Conservation (phyloP, 2,888 invertebrate genomes). For the Taenaris catops region DNA sequence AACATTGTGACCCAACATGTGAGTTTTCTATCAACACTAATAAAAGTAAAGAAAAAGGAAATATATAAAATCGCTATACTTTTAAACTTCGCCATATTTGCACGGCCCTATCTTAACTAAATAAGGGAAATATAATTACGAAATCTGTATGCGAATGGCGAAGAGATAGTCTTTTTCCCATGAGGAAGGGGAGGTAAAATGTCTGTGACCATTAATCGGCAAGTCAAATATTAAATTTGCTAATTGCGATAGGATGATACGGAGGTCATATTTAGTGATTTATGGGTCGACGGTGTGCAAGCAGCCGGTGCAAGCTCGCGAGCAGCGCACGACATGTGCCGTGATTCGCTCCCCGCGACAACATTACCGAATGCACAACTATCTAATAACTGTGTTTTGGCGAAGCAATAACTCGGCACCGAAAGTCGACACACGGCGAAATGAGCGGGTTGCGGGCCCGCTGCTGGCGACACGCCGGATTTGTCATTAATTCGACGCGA, state of each 20-base stretch:
- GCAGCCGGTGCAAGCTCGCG: constrained; percentile 34
- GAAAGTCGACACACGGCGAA: constrained; percentile 47
- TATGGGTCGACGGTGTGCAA: constrained; percentile 43
- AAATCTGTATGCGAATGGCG: too few relatives aligned
- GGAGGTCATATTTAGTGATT: constrained; percentile 52
- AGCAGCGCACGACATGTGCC: constrained; percentile 62
- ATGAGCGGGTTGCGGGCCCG: constrained; percentile 56
- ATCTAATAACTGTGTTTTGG: constrained; percentile 73
- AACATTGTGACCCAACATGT: too few relatives aligned
- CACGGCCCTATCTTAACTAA: too few relatives aligned
- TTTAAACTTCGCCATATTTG: too few relatives aligned
- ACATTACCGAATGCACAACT: constrained; percentile 61
- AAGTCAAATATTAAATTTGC: constrained; percentile 32
- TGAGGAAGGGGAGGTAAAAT: too few relatives aligned
- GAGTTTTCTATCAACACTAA: too few relatives aligned
- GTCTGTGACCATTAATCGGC: too few relatives aligned
- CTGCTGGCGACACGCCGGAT: constrained; percentile 53
- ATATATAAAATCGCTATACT: too few relatives aligned
- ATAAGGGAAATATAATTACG: too few relatives aligned
- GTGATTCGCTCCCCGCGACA: constrained; percentile 46
- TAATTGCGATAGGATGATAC: constrained; percentile 63
- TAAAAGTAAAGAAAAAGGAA: too few relatives aligned
- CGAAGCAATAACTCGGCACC: constrained; percentile 42
- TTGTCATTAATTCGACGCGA: constrained; percentile 68
- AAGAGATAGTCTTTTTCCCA: too few relatives aligned